Percentiles rank a stretch among this genome's conserved stretches.
phyloP scores from a whole-genome alignment of 2,888 invertebrate species.

The Torymus auratus region DNA sequence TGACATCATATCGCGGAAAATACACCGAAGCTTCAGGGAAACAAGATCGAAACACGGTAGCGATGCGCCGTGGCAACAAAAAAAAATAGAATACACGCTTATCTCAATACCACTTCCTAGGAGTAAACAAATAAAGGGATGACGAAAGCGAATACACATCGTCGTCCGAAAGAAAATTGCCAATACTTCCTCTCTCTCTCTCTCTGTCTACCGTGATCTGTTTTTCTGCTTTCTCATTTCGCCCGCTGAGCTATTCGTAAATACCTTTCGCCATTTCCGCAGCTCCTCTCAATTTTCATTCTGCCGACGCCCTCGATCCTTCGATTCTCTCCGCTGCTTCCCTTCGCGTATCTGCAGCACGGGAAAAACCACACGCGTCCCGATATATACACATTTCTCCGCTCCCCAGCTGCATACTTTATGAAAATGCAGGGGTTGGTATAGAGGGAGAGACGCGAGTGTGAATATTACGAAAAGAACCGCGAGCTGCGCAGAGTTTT shows the following conservation, averaged over 20 bases:
- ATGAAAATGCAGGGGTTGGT: too few relatives aligned
- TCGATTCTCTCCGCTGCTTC: background rate
- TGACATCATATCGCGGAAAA: too few relatives aligned
- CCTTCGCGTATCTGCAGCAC: background rate
- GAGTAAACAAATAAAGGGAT: slow-evolving; percentile 45
- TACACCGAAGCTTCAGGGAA: too few relatives aligned
- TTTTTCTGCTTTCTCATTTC: slow-evolving; percentile 54
- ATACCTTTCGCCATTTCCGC: slow-evolving; percentile 35
- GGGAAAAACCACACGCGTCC: background rate
- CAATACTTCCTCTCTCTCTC: slow-evolving; percentile 30
- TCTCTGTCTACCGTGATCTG: slow-evolving; percentile 20
- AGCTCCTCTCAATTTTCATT: slow-evolving; percentile 42
- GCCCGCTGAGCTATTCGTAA: slow-evolving; percentile 39
- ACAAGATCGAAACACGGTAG: too few relatives aligned
- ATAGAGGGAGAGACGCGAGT: too few relatives aligned
- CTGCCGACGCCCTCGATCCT: background rate
- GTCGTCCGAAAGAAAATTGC: slow-evolving; percentile 41
- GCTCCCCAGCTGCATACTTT: too few relatives aligned
- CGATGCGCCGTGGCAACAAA: background rate
- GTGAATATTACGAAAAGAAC: too few relatives aligned
- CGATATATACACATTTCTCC: background rate
- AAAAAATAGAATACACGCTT: background rate
- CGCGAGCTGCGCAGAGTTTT: too few relatives aligned
- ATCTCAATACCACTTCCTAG: slow-evolving; percentile 24
- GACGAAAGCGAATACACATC: slow-evolving; percentile 26